Conservation (phyloP, 2,888 invertebrate species). For the Nemotelus pantherinus region DNA sequence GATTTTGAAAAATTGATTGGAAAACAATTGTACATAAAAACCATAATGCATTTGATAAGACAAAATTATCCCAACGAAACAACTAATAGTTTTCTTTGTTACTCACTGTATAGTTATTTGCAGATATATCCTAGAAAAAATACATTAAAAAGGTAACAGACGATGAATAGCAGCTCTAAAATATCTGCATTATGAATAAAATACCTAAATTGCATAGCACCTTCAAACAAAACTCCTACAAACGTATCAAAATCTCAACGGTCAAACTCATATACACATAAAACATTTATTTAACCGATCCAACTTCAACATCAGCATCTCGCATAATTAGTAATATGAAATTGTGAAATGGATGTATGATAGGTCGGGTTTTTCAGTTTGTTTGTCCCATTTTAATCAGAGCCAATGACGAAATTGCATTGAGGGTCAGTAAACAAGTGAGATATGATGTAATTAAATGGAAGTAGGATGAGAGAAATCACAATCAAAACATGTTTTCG, state of each 20-base stretch:
- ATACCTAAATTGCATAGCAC: not conserved
- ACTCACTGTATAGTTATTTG: conserved; percentile 53
- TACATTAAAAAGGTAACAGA: conserved; percentile 26
- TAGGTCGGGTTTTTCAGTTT: conserved; percentile 12
- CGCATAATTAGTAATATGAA: no score
- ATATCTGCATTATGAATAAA: not conserved
- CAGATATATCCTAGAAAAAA: conserved; percentile 52
- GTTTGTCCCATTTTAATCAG: conserved; percentile 38
- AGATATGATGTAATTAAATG: conserved; percentile 22
- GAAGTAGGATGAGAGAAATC: not conserved
- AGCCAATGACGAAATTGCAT: conserved; percentile 34
- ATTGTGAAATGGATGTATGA: no score
- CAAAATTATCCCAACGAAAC: not conserved
- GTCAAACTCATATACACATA: no score
- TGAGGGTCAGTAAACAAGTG: conserved; percentile 35
- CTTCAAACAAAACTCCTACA: not conserved
- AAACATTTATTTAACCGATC: no score
- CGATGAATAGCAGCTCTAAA: not conserved
- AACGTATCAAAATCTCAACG: not conserved
- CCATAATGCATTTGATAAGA: not conserved
- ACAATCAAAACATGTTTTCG: conserved; percentile 27
- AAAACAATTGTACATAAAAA: not conserved
- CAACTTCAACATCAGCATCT: no score
- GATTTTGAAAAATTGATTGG: no score
- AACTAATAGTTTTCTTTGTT: conserved; percentile 8